These are phyloP conservation scores for Lates calcarifer DNA, from an alignment of 2,113 vertebrate species.

Conservation along the genomic window DNA sequence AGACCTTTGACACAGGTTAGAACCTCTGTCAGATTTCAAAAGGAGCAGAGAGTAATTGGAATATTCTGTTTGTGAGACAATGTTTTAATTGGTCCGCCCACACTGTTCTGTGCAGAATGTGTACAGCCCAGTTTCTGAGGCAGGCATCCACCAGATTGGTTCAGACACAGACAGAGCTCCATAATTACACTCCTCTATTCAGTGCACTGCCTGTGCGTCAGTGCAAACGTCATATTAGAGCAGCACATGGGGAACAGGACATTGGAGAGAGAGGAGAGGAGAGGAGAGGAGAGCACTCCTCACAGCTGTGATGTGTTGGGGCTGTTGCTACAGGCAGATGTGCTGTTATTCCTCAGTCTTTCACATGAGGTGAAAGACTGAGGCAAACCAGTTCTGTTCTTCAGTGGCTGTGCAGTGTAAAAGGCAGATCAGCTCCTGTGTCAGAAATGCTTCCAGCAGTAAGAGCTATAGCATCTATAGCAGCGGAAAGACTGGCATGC, in stretches of 20 bases:
- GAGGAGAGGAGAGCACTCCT: constrained; percentile 26
- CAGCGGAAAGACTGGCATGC: constrained; percentile 43
- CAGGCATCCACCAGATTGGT: constrained; percentile 62
- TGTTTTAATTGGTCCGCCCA: constrained; percentile 61
- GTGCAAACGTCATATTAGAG: constrained; percentile 74
- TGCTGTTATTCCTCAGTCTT: constrained; percentile 43
- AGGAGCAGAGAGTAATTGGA: constrained; percentile 25
- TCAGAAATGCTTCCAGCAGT: constrained; percentile 42
- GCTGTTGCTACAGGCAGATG: constrained; percentile 49
- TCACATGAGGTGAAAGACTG: constrained; percentile 56
- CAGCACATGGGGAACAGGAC: constrained; percentile 57
- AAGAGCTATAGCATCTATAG: constrained; percentile 27
- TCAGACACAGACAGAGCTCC: constrained; percentile 65
- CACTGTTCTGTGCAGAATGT: constrained; percentile 31
- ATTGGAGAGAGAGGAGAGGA: constrained; percentile 20
- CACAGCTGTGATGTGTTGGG: constrained; percentile 25
- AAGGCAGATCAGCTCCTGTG: constrained; percentile 19
- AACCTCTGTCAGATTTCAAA: constrained; percentile 25
- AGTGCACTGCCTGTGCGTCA: constrained; percentile 78
- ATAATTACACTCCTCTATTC: constrained; percentile 77
- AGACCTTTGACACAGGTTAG: constrained; percentile 25
- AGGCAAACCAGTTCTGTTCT: constrained; percentile 12
- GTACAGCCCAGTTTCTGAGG: constrained; percentile 47
- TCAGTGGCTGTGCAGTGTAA: constrained; percentile 1
- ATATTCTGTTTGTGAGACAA: constrained; percentile 55